Evolutionary conservation across 1,140 invertebrate genomes (phyloP).

Genomic region (Sinella curviseta): DNA sequence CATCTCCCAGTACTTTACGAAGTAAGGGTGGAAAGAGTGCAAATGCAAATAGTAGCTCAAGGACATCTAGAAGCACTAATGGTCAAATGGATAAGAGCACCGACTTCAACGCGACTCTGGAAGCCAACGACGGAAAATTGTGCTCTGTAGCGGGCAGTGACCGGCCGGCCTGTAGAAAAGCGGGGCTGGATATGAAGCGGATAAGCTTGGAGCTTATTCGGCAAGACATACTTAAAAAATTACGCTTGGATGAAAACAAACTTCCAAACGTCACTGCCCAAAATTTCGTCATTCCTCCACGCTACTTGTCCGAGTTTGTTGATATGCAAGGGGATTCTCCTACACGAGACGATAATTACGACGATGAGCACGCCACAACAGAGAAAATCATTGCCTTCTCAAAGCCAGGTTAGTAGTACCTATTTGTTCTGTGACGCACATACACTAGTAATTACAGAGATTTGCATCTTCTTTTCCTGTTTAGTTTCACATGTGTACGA

Average conservation of each 20-base stretch:
- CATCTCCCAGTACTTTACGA: not conserved
- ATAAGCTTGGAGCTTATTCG: conserved; percentile 42
- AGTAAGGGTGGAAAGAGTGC: not conserved
- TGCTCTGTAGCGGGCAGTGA: not conserved
- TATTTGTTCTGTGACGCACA: not conserved
- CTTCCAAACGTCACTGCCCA: conserved; percentile 43
- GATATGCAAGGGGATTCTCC: conserved; percentile 47
- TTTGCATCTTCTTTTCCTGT: not conserved
- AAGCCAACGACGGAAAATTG: conserved; percentile 1
- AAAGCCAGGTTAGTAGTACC: conserved; percentile 40
- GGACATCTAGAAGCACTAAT: not conserved
- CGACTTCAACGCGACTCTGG: conserved; percentile 1
- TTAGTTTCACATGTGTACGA: not conserved
- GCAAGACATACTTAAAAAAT: conserved; percentile 46
- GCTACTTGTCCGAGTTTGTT: conserved; percentile 42
- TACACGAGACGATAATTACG: conserved; percentile 33
- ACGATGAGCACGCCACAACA: conserved; percentile 48
- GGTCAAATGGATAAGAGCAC: not conserved
- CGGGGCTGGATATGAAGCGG: conserved; percentile 40
- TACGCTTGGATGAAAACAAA: conserved; percentile 46
- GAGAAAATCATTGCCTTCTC: conserved; percentile 49
- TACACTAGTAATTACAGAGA: not conserved
- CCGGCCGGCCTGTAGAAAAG: conserved; percentile 20
- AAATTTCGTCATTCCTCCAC: conserved; percentile 38
- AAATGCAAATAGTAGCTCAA: not conserved